Percentiles rank a stretch among this genome's conserved stretches.
phyloP scores from a whole-genome alignment of 1,140 invertebrate species.

The Aphaenogaster rudis region DNA sequence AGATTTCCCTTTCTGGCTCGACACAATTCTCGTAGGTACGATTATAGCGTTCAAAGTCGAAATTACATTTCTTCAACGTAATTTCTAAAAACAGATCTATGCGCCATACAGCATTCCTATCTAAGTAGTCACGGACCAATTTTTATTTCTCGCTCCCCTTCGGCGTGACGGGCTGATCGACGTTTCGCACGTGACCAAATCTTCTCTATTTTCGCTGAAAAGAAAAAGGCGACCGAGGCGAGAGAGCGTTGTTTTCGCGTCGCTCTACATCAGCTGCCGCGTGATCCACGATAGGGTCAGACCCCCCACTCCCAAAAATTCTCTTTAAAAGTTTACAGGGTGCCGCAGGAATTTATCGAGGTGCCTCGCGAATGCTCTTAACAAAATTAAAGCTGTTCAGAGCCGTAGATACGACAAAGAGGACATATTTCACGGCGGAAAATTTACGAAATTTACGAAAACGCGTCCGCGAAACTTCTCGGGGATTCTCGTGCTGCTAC shows the following conservation, averaged over 20 bases:
- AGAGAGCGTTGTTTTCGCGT: slow-evolving; percentile 46
- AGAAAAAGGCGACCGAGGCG: slow-evolving; percentile 17
- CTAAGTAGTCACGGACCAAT: slow-evolving; percentile 12
- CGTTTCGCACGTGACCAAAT: slow-evolving; percentile 28
- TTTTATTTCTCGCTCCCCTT: slow-evolving; percentile 27
- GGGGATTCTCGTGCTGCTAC: background rate
- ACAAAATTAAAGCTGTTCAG: slow-evolving; percentile 74
- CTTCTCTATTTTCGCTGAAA: slow-evolving; percentile 6
- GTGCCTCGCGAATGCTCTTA: slow-evolving; percentile 70
- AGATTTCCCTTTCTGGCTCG: background rate
- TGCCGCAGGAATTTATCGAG: slow-evolving; percentile 71
- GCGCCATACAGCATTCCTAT: background rate
- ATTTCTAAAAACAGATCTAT: background rate
- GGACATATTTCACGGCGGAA: slow-evolving; percentile 21
- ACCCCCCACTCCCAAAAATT: slow-evolving; percentile 61
- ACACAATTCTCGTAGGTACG: background rate
- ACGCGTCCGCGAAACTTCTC: slow-evolving; percentile 19
- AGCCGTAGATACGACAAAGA: slow-evolving; percentile 26
- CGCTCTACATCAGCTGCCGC: slow-evolving; percentile 48
- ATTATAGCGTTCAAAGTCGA: background rate
- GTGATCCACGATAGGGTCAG: slow-evolving; percentile 60
- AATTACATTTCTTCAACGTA: slow-evolving; percentile 6
- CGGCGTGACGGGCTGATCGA: background rate
- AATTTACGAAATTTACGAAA: slow-evolving; percentile 19
- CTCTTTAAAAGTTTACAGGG: slow-evolving; percentile 70